Percentiles rank a stretch among this genome's conserved stretches.
Conservation (phyloP, 1,140 invertebrate species). For the Aphelinus certus region DNA sequence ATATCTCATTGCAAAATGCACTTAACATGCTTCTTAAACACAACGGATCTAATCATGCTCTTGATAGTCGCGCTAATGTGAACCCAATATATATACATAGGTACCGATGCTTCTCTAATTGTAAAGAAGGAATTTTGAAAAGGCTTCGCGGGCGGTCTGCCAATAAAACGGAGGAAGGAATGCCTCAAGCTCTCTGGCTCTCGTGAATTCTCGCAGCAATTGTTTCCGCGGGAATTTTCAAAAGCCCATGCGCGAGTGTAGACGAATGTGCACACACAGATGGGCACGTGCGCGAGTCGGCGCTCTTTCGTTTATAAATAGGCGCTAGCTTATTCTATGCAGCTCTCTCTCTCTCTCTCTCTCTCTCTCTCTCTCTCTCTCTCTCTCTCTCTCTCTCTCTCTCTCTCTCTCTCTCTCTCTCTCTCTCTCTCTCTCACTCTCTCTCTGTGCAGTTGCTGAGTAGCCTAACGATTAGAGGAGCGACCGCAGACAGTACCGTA, state of each 20-base stretch:
- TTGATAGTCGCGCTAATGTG: neutral
- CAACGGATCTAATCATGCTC: neutral
- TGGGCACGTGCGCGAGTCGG: neutral
- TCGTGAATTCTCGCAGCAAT: neutral
- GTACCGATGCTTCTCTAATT: neutral
- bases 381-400: slow-evolving; percentile 7
- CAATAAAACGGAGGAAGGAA: neutral
- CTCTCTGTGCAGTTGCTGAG: slow-evolving; percentile 20
- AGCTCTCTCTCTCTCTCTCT: slow-evolving; percentile 19
- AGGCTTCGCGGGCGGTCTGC: slow-evolving; percentile 5
- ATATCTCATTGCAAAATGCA: neutral
- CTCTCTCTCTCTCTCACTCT: slow-evolving; percentile 1
- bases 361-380: neutral
- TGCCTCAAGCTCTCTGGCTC: neutral
- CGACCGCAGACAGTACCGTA: no score
- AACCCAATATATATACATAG: neutral
- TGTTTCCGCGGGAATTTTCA: slow-evolving; percentile 31
- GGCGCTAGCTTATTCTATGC: slow-evolving; percentile 22
- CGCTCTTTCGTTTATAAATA: slow-evolving; percentile 46
- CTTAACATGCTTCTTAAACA: neutral
- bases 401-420: slow-evolving; percentile 1
- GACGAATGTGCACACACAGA: neutral
- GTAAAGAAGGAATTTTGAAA: slow-evolving; percentile 19
- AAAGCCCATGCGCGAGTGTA: neutral
- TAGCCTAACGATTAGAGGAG: neutral